These are phyloP conservation scores for Nerophis ophidion DNA, from an alignment of 2,113 vertebrate genomes.

Conservation along the genomic window DNA sequence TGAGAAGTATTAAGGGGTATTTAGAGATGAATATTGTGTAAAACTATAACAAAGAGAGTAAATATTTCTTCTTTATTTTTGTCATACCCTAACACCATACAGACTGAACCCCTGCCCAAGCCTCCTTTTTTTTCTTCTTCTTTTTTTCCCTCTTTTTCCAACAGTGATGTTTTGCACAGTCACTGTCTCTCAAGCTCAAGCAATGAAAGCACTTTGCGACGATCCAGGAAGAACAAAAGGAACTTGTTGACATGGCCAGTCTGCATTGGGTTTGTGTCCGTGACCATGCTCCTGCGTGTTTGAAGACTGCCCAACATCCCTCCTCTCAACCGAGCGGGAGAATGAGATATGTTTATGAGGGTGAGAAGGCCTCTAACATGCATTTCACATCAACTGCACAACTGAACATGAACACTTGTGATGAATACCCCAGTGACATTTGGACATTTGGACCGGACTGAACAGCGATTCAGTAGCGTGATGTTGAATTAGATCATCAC, in stretches of 20 bases:
- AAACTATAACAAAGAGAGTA: conserved; percentile 69
- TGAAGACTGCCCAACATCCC: conserved; percentile 56
- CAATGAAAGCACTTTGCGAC: conserved; percentile 56
- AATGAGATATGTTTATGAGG: conserved; percentile 50
- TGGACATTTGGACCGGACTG: conserved; percentile 48
- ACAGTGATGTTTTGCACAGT: conserved; percentile 50
- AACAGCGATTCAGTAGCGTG: conserved; percentile 24
- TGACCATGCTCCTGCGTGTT: conserved; percentile 57
- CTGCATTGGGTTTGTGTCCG: conserved; percentile 53
- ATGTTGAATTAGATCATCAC: conserved; percentile 23
- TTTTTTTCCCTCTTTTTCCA: conserved; percentile 42
- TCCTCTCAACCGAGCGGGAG: conserved; percentile 28
- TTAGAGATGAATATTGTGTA: conserved; percentile 68
- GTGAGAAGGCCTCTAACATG: conserved; percentile 45
- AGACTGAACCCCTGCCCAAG: conserved; percentile 43
- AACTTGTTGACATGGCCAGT: conserved; percentile 46
- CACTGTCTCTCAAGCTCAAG: conserved; percentile 49
- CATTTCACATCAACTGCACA: conserved; percentile 65
- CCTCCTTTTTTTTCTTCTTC: conserved; percentile 26
- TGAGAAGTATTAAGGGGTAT: conserved; percentile 56
- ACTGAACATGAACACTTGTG: conserved; percentile 55
- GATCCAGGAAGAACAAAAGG: conserved; percentile 34
- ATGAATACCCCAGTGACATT: conserved; percentile 39
- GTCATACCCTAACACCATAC: conserved; percentile 57
- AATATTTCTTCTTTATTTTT: conserved; percentile 67